phyloP scores from a whole-genome alignment of 2,113 vertebrate genomes.

The Cryptotis parvus region DNA sequence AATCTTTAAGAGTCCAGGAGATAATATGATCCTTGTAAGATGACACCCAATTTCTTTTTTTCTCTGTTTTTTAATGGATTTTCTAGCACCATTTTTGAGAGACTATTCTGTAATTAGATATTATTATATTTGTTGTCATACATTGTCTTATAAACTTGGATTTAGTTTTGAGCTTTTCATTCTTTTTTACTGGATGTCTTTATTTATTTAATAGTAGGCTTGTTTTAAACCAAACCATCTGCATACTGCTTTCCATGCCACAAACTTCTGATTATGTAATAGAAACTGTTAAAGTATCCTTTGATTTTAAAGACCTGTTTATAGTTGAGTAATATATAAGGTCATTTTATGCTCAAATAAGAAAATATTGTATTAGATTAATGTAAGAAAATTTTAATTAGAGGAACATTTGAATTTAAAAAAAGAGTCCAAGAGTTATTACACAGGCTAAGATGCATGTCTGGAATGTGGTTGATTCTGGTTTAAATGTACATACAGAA shows the following conservation, averaged over 20 bases:
- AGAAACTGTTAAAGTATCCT: slow-evolving; percentile 23
- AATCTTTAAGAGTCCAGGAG: too few species aligned
- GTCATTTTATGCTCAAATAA: slow-evolving; percentile 49
- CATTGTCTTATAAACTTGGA: neutral
- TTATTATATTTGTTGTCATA: neutral
- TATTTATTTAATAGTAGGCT: neutral
- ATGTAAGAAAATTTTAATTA: slow-evolving; percentile 20
- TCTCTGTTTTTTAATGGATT: neutral
- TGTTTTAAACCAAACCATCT: slow-evolving; percentile 70
- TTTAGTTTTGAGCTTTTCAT: neutral
- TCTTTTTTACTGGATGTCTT: neutral
- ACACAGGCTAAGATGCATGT: too few species aligned
- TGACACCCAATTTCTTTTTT: neutral
- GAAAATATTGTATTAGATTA: slow-evolving; percentile 65
- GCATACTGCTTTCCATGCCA: neutral
- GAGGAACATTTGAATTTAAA: slow-evolving; percentile 62
- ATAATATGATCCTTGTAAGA: too few species aligned
- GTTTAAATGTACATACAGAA: too few species aligned
- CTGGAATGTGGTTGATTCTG: too few species aligned
- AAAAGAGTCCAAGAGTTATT: too few species aligned
- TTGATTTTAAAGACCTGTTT: neutral
- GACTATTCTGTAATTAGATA: neutral
- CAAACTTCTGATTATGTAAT: neutral
- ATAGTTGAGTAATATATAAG: neutral
- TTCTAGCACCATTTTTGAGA: neutral